Evolutionary conservation across 2,888 invertebrate genomes (phyloP).

Genomic region (Chorisops tibialis): DNA sequence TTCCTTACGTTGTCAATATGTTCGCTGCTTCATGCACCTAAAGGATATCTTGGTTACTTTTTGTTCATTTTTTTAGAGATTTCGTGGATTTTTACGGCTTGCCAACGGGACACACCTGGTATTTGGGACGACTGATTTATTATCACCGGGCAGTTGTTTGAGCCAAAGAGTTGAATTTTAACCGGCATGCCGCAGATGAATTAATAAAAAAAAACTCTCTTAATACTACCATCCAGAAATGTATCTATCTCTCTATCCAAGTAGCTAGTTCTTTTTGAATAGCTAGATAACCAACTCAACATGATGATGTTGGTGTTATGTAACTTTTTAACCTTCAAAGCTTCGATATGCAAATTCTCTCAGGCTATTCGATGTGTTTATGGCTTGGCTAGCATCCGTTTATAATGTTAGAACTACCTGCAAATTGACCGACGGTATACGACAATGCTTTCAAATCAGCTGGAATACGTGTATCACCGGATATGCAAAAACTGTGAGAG

Average conservation of each 20-base stretch:
- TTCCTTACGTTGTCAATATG: slow-evolving; percentile 9
- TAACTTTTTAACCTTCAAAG: slow-evolving; percentile 1
- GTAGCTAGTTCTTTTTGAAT: no score
- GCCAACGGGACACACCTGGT: slow-evolving; percentile 18
- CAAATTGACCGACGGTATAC: neutral
- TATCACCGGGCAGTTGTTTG: slow-evolving; percentile 25
- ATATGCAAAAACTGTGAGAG: slow-evolving; percentile 14
- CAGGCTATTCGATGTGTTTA: neutral
- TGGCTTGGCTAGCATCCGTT: neutral
- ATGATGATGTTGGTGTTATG: neutral
- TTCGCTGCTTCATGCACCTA: neutral
- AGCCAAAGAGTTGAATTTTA: slow-evolving; percentile 16
- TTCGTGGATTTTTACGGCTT: slow-evolving; percentile 23
- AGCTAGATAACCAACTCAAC: no score
- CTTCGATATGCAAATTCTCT: neutral
- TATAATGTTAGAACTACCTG: neutral
- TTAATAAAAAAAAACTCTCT: no score
- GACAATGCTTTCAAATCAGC: neutral
- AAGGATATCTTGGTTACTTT: neutral
- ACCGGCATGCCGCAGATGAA: no score
- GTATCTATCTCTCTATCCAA: no score
- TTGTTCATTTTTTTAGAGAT: slow-evolving; percentile 13
- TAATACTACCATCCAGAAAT: no score
- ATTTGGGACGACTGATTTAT: slow-evolving; percentile 26
- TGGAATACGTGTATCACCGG: slow-evolving; percentile 11